A percentile compares a stretch with the other conserved stretches of the same genome.
phyloP scores from a whole-genome alignment of 2,113 vertebrate species.

The Tragelaphus imberbis region DNA sequence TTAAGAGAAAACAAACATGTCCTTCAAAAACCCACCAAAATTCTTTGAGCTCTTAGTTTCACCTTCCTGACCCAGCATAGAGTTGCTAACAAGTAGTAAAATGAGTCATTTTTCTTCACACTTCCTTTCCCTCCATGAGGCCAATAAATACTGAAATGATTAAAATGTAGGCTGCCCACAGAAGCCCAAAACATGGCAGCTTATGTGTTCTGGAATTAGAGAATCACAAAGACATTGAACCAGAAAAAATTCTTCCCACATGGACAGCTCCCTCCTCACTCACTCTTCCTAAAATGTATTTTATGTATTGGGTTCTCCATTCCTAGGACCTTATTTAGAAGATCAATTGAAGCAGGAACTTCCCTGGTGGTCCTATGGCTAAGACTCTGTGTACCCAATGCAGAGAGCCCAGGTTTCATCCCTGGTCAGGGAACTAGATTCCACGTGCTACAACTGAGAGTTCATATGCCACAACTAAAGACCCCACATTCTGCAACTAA shows the following conservation, averaged over 20 bases:
- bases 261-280: neutral
- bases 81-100: neutral
- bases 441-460: neutral
- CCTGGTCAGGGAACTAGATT: neutral
- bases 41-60: neutral
- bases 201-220: neutral
- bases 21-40: neutral
- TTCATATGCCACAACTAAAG: neutral
- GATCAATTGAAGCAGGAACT: neutral
- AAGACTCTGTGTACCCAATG: neutral
- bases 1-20: neutral
- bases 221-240: neutral
- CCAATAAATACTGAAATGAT: neutral
- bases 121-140: neutral
- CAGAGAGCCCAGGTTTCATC: neutral
- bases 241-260: neutral
- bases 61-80: neutral
- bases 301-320: neutral
- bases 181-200: neutral
- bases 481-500: fast-evolving
- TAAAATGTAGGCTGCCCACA: neutral
- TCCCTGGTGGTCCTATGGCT: neutral
- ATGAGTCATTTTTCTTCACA: neutral
- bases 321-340: neutral
- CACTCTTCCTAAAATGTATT: neutral